Evolutionary conservation across 2,113 vertebrate species (phyloP).

Genomic region (Mixornis gularis): DNA sequence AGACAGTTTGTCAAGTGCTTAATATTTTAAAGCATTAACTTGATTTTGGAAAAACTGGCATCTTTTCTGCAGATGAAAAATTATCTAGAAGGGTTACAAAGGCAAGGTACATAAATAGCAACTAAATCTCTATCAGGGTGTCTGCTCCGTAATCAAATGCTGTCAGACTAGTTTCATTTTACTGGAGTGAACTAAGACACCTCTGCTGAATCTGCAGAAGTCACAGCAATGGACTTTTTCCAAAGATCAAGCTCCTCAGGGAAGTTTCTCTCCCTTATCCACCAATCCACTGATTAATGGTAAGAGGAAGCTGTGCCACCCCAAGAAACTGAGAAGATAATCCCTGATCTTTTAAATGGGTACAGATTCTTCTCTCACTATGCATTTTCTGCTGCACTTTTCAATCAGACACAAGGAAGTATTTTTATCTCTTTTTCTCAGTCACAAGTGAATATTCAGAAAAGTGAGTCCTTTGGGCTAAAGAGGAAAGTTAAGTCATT

Average conservation of each 20-base stretch:
- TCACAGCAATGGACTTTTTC: background rate
- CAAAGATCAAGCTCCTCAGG: background rate
- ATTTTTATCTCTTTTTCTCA: background rate
- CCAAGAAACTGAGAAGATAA: background rate
- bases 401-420: background rate
- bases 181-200: background rate
- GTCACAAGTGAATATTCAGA: background rate
- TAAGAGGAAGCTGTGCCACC: background rate
- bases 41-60: background rate
- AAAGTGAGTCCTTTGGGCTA: background rate
- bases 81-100: background rate
- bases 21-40: background rate
- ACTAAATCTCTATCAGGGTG: background rate
- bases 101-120: background rate
- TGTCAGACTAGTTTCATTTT: background rate
- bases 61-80: background rate
- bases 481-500: background rate
- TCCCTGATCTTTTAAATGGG: background rate
- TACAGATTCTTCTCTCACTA: background rate
- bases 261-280: background rate
- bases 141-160: background rate
- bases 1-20: background rate
- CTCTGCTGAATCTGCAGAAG: background rate
- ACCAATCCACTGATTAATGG: background rate
- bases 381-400: background rate